Conservation (phyloP, 2,888 invertebrate species). For the Eurytoma adleriae region DNA sequence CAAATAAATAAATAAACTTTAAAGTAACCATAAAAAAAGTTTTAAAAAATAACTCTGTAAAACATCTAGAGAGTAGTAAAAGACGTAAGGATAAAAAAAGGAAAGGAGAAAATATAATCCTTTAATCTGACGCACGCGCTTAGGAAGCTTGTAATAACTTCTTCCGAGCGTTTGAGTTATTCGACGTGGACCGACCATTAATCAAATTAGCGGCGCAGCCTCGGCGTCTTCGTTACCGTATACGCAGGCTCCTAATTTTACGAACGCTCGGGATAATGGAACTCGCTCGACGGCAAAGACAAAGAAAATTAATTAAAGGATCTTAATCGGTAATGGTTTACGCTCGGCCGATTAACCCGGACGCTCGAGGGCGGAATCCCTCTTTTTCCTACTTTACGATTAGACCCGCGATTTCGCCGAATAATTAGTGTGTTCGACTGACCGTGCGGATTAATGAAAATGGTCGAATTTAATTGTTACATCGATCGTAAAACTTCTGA, state of each 20-base stretch:
- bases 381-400: not conserved
- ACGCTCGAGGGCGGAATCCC: not conserved
- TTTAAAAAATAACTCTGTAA: no score
- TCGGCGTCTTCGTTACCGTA: not conserved
- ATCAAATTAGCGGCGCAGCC: conserved; percentile 62
- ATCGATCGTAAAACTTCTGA: conserved; percentile 8
- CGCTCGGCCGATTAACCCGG: conserved; percentile 9
- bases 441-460: conserved; percentile 23
- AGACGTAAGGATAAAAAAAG: conserved; percentile 47
- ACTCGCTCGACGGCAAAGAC: not conserved
- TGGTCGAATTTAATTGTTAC: conserved; percentile 8
- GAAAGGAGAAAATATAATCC: conserved; percentile 66
- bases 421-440: not conserved
- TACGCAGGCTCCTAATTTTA: conserved; percentile 29
- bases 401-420: not conserved
- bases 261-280: conserved; percentile 29
- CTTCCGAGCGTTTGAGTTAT: conserved; percentile 54
- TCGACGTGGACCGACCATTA: conserved; percentile 64
- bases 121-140: conserved; percentile 71
- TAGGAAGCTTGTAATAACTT: conserved; percentile 68
- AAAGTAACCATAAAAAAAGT: no score
- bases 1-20: no score
- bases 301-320: conserved; percentile 25
- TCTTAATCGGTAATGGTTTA: conserved; percentile 12
- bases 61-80: no score